Conservation (phyloP, 1,140 invertebrate genomes). For the Epicauta chinensis region DNA sequence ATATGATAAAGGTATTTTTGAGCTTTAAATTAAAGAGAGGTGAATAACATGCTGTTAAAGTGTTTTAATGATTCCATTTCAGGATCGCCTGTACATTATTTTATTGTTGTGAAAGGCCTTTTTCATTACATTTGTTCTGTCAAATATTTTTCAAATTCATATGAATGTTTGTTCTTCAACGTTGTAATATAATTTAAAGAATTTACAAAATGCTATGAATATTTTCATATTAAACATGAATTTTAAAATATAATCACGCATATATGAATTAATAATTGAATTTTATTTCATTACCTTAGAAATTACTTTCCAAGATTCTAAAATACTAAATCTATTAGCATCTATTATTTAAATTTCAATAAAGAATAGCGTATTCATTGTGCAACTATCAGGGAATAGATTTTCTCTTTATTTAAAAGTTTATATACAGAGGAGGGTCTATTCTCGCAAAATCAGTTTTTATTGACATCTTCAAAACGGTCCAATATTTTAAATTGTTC, state of each 20-base stretch:
- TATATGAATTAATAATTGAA: constrained; percentile 31
- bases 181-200: constrained; percentile 39
- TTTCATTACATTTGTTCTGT: constrained; percentile 26
- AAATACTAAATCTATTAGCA: too few species aligned
- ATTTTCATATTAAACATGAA: constrained; percentile 42
- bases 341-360: too few species aligned
- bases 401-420: too few species aligned
- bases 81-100: constrained; percentile 33
- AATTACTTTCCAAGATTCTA: constrained; percentile 3
- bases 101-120: constrained; percentile 38
- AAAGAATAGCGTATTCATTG: too few species aligned
- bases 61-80: constrained; percentile 37
- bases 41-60: constrained; percentile 38
- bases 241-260: constrained; percentile 42
- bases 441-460: too few species aligned
- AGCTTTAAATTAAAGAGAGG: constrained; percentile 41
- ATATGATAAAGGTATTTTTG: constrained; percentile 39
- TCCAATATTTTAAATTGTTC: too few species aligned
- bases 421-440: too few species aligned
- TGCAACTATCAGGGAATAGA: too few species aligned
- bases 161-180: constrained; percentile 30
- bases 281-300: constrained; percentile 31
- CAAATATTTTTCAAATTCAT: constrained; percentile 25
- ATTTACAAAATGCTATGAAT: constrained; percentile 40
- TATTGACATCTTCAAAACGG: too few species aligned